Base-by-base conservation (phyloP, 1,140 invertebrate genomes). In the Rhopalosiphum padi region DNA sequence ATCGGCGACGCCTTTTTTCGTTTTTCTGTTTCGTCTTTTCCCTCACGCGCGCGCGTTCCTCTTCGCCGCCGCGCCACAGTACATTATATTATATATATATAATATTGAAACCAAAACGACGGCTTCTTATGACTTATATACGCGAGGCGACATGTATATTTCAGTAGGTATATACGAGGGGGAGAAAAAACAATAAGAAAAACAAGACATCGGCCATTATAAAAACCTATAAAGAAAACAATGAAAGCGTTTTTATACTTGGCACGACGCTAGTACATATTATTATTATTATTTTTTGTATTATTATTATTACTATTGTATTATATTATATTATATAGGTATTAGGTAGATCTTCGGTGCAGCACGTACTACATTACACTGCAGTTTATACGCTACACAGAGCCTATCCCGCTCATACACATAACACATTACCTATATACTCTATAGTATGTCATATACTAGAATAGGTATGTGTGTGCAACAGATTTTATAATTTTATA, bases 181-280 rank as follows among this genome's bases (percentile, higher is more conserved):
- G 35, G 48, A 53, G 30, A 48, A 35, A 37, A 68, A 90, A 90
- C 89, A 43, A 90, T 90, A 90, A 68, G 88, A 89, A 89, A 89
- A 89, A 89, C 88, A 89, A 89, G 88, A 89, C 88, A 37, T 89
- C 88, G 41, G 41, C 89, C 53, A 68, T 90, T 90, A 90, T 68
- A 68, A 90, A 43, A 90, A 90, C 89, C 89, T 37, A 90, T 90
- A 90, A 90, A 90, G 55, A 60, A 90, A 90, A 90, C 89, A 68
- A 90, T 43, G 89, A 90, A 90, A 90, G 41, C 89, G 23, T 68
- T 90, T 77, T 90, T 68, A 43, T 43, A 68, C 55, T 90, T 68
- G 53, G 89, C 53, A 43, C 89, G 55, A 90, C 18, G 23, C 88
- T 35, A 90, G 53, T 60, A 90, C 25, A 77, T n/a, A 77, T 77